Conservation (phyloP, 2,797 vertebrate species). For the Pseudochirops corinnae region DNA sequence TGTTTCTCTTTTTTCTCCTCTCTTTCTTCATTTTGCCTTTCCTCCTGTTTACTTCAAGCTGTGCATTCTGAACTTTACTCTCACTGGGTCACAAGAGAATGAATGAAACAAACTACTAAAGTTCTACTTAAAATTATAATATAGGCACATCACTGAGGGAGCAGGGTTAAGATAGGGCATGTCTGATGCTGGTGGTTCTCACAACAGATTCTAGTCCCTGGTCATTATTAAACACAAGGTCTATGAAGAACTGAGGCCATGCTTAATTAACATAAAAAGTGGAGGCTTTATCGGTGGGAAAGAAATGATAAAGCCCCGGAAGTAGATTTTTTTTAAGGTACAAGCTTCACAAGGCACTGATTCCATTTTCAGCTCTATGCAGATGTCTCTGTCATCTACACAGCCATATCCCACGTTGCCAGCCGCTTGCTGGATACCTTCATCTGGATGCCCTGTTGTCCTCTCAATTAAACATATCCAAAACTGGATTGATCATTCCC, state of each 20-base stretch:
- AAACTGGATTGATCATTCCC: neutral
- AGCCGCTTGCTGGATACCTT: neutral
- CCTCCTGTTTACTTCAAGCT: neutral
- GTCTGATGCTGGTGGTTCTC: neutral
- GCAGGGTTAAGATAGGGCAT: neutral
- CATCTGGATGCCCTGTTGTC: neutral
- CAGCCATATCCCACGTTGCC: neutral
- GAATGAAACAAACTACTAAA: conserved; percentile 52
- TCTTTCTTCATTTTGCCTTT: conserved; percentile 33
- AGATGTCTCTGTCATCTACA: neutral
- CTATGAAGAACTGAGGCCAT: conserved; percentile 30
- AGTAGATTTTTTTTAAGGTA: neutral
- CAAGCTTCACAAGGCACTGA: neutral
- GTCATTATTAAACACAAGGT: conserved; percentile 8
- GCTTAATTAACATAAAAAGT: conserved; percentile 26
- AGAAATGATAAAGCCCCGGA: too few species aligned
- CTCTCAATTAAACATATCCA: neutral
- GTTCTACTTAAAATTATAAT: conserved; percentile 44
- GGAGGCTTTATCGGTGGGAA: neutral
- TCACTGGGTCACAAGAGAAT: conserved; percentile 24
- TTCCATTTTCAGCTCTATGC: neutral
- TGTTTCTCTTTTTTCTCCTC: conserved; percentile 19
- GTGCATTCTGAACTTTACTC: conserved; percentile 22
- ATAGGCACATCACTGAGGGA: neutral
- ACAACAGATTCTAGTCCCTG: conserved; percentile 41